phyloP scores from a whole-genome alignment of 2,113 vertebrate genomes.

The Macrotus californicus region DNA sequence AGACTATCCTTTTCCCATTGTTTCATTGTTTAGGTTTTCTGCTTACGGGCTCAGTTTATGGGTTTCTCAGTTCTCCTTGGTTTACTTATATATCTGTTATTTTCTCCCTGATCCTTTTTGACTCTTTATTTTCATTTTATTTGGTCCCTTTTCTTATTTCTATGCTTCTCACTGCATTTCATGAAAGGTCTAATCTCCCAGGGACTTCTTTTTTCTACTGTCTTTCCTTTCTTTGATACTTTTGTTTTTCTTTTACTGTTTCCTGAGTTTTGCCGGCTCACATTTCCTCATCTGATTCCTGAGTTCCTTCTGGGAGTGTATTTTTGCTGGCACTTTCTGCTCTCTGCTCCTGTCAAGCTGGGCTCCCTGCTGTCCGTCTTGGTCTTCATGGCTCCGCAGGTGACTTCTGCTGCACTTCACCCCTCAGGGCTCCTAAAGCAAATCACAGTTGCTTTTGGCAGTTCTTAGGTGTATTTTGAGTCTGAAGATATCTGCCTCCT shows the following conservation, averaged over 20 bases:
- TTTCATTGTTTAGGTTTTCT: background rate
- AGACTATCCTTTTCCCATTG: background rate
- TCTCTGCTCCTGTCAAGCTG: background rate
- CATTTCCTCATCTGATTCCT: background rate
- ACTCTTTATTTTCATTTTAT: background rate
- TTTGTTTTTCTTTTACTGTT: background rate
- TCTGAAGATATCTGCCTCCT: slow-evolving; percentile 49
- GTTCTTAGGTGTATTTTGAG: background rate
- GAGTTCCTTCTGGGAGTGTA: background rate
- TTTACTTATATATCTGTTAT: background rate
- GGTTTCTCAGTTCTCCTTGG: background rate
- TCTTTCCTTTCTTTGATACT: background rate
- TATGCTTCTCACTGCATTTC: background rate
- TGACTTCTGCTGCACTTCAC: background rate
- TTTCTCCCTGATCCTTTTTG: background rate
- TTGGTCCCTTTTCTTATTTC: background rate
- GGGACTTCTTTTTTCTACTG: background rate
- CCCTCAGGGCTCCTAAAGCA: background rate
- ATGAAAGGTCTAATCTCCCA: background rate
- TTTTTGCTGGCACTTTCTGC: slow-evolving; percentile 25
- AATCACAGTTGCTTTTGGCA: slow-evolving; percentile 37
- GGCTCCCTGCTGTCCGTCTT: background rate
- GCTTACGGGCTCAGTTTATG: background rate
- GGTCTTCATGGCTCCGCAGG: background rate
- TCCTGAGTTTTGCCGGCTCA: background rate